Evolutionary conservation across 2,888 invertebrate genomes (phyloP), one percentile per base, ranked within the genome.

Genomic region (Tetranychus truncatus): DNA sequence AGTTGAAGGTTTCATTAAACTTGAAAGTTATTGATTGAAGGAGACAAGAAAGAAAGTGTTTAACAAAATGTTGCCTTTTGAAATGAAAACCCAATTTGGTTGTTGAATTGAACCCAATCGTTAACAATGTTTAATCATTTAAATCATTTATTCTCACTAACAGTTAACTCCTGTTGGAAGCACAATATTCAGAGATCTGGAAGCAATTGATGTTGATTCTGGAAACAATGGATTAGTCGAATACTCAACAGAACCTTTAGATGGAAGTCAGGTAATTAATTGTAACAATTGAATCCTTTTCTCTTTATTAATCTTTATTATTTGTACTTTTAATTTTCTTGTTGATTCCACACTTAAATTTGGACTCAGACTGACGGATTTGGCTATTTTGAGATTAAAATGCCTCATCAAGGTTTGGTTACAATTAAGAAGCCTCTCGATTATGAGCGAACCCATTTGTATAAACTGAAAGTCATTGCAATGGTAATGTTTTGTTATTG

Each of bases 191-290:
- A 89, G 90, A 80, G 88, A 89, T 78, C 87, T 93, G 77, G 86
- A 88, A 77, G 91, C 92, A 0, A 85, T 86, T 75, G 92, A 93
- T 82, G 88, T 88, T 75, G 93, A 93, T 82, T 89, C 91, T 1
- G 92, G 92, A 71, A 91, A 91, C 78, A 92, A 93, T 82, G 92
- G 91, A 71, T 86, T 92, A 71, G 88, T 92, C 3, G 92, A 93
- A 81, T 93, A 92, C 83, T 90, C 89, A 20, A 73, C 21, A 15
- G 21, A 20, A 18, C 88, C 89, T 79, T 88, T 90, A 77, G 86
- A 86, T 77, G 84, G 80, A 4, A 21, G 34, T 20, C 69, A 55
- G 55, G 55, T 55, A 69, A 69, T 69, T 69, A 69, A 69, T 18
- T 69, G 8, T 9, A 5, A 21, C 69, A 69, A 69, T 69, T 69